phyloP scores from a whole-genome alignment of 2,797 vertebrate species.

The Helicolenus hilgendorfi region DNA sequence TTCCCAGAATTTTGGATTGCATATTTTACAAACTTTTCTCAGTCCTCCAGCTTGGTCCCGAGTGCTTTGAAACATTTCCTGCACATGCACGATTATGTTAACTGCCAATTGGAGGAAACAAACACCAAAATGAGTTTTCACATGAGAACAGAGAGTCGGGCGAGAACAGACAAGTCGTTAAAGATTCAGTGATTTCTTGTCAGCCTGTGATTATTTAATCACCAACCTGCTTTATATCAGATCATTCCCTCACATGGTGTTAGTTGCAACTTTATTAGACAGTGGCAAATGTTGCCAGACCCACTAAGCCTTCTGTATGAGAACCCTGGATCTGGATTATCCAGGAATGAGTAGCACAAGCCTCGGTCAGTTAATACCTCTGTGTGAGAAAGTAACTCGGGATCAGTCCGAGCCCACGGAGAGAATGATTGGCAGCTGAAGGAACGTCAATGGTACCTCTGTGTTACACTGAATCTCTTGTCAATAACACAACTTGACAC shows the following conservation, averaged over 20 bases:
- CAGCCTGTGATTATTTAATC: slow-evolving; percentile 29
- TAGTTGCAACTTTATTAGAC: slow-evolving; percentile 16
- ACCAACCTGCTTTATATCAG: neutral
- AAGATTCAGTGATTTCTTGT: slow-evolving; percentile 21
- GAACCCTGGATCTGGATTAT: slow-evolving; percentile 38
- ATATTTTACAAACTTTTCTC: slow-evolving; percentile 16
- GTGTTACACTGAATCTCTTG: slow-evolving; percentile 24
- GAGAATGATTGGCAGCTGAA: slow-evolving; percentile 57
- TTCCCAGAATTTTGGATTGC: slow-evolving; percentile 6
- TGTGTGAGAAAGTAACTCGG: slow-evolving; percentile 51
- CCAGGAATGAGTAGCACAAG: slow-evolving; percentile 31
- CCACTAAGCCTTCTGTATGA: slow-evolving; percentile 13
- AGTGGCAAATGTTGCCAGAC: slow-evolving; percentile 10
- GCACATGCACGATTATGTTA: slow-evolving; percentile 23
- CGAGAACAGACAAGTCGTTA: slow-evolving; percentile 13
- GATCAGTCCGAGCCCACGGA: slow-evolving; percentile 14
- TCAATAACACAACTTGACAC: slow-evolving; percentile 45
- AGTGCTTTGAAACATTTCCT: slow-evolving; percentile 47
- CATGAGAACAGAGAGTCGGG: neutral
- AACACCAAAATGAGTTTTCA: slow-evolving; percentile 17
- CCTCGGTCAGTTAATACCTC: slow-evolving; percentile 41
- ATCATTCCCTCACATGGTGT: slow-evolving; percentile 6
- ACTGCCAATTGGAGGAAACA: slow-evolving; percentile 23
- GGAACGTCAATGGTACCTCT: slow-evolving; percentile 30
- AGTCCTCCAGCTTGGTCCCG: neutral